Conservation (phyloP, 2,113 vertebrate species). For the Pyxicephalus adspersus region DNA sequence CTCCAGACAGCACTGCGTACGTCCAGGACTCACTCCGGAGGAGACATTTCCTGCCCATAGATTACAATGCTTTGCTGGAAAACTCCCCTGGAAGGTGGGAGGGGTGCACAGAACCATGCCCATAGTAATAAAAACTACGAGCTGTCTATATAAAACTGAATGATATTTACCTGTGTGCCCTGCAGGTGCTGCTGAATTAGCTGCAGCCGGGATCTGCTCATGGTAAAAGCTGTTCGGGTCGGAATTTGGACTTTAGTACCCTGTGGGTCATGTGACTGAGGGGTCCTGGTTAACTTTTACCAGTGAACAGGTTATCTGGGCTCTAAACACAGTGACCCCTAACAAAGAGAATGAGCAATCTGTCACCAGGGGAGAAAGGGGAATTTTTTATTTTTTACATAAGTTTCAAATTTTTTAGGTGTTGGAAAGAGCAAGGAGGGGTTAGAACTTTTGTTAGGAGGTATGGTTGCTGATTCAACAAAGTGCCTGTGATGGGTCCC, state of each 20-base stretch:
- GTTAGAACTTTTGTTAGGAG: no score
- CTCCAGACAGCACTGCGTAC: background rate
- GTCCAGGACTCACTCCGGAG: background rate
- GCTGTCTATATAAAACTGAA: background rate
- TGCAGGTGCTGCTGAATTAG: conserved; percentile 41
- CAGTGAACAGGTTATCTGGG: background rate
- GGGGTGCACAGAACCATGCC: background rate
- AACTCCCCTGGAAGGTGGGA: background rate
- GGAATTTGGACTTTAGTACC: conserved; percentile 37
- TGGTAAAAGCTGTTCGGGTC: background rate
- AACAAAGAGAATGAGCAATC: background rate
- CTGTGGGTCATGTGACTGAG: background rate
- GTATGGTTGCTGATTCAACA: no score
- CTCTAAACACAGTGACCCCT: background rate
- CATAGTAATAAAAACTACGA: background rate
- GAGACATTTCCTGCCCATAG: conserved; percentile 27
- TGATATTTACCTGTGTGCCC: conserved; percentile 13
- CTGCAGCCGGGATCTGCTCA: conserved; percentile 26
- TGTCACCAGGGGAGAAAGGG: background rate
- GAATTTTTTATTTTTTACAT: no score
- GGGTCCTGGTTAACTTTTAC: conserved; percentile 29
- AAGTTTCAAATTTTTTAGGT: no score
- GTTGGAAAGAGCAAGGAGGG: no score
- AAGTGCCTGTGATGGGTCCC: no score
- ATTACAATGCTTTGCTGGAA: conserved; percentile 5